phyloP scores from a whole-genome alignment of 2,888 invertebrate species.

The Conops quadrifasciatus region DNA sequence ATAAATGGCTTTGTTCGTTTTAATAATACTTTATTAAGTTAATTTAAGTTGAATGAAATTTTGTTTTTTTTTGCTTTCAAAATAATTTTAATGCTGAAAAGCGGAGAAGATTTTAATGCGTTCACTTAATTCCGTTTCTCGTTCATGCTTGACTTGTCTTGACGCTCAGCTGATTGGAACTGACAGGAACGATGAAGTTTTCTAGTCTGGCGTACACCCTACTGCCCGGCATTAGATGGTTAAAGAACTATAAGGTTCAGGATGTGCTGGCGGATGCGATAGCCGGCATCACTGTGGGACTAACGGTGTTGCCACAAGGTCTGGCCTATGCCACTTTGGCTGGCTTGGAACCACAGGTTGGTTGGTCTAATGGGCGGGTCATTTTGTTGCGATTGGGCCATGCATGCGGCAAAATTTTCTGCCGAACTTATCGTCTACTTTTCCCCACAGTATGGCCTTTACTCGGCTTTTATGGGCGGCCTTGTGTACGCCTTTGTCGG shows the following conservation, averaged over 20 bases:
- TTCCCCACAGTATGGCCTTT: slow-evolving; percentile 82
- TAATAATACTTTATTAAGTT: too few relatives aligned
- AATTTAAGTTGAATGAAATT: background rate
- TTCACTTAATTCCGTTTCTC: background rate
- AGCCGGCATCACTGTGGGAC: slow-evolving; percentile 90
- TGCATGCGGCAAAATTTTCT: too few relatives aligned
- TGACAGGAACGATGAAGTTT: slow-evolving; percentile 43
- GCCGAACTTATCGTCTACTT: background rate
- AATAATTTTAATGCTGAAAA: background rate
- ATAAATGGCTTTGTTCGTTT: too few relatives aligned
- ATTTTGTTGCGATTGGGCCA: too few relatives aligned
- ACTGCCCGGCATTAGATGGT: slow-evolving; percentile 71
- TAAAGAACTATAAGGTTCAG: slow-evolving; percentile 77
- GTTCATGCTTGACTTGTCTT: background rate
- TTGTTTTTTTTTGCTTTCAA: background rate
- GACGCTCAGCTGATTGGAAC: background rate
- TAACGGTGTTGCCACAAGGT: slow-evolving; percentile 93
- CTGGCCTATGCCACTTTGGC: slow-evolving; percentile 91
- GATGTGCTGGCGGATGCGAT: slow-evolving; percentile 85
- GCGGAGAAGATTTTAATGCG: background rate
- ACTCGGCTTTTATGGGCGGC: slow-evolving; percentile 93
- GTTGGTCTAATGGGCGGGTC: too few relatives aligned
- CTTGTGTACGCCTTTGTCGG: slow-evolving; percentile 91
- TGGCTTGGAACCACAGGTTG: slow-evolving; percentile 81
- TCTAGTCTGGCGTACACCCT: slow-evolving; percentile 46